Evolutionary conservation across 1,140 invertebrate species (phyloP).

Genomic region (Lethocerus indicus): DNA sequence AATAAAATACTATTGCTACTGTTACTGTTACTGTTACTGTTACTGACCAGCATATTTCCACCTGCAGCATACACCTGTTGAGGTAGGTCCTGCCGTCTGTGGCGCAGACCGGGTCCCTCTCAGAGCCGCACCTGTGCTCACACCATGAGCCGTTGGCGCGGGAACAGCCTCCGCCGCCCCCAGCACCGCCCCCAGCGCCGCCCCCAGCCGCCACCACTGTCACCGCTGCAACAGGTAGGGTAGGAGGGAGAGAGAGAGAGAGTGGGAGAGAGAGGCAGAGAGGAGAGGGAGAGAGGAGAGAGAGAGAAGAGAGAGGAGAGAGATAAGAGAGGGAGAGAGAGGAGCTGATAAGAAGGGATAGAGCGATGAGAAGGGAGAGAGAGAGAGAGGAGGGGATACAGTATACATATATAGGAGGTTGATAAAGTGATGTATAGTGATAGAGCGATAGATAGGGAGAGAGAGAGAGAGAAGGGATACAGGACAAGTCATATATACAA

Average conservation of each 20-base stretch:
- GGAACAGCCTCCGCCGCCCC: slow-evolving; percentile 38
- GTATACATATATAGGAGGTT: neutral
- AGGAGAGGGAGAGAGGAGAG: neutral
- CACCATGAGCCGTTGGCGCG: slow-evolving; percentile 59
- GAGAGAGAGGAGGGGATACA: neutral
- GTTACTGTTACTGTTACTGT: too few species aligned
- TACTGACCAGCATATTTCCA: slow-evolving; percentile 63
- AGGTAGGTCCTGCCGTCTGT: slow-evolving; percentile 77
- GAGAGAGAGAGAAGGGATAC: neutral
- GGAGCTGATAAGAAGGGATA: neutral
- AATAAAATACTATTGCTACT: too few species aligned
- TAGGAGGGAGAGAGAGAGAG: neutral
- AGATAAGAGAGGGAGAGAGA: neutral
- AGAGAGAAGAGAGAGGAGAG: neutral
- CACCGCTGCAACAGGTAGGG: neutral
- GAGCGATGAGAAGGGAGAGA: neutral
- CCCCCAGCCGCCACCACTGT: too few species aligned
- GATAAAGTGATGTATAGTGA: neutral
- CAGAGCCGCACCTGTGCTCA: slow-evolving; percentile 53
- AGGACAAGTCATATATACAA: neutral
- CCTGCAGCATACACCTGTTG: slow-evolving; percentile 78
- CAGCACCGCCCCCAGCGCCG: too few species aligned
- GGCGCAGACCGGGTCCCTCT: slow-evolving; percentile 77
- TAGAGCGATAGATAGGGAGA: neutral
- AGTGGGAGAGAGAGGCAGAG: neutral